A percentile compares a stretch with the other conserved stretches of the same genome.
These are phyloP conservation scores for Platycnemis pennipes DNA, from an alignment of 2,888 invertebrate species.

Conservation along the genomic window DNA sequence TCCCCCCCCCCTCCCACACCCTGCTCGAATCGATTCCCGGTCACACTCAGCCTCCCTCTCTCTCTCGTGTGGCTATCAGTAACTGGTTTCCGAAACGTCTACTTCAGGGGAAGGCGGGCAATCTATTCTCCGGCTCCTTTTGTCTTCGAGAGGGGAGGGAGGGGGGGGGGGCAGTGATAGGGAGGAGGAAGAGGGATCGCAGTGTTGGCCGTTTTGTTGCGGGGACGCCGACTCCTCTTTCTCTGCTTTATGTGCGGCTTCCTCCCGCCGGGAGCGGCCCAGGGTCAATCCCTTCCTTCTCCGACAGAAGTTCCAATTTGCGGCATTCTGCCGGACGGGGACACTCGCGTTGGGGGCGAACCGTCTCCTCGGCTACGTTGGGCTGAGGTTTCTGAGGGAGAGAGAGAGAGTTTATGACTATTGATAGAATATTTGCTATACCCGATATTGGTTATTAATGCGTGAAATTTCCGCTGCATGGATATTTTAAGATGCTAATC, in stretches of 20 bases:
- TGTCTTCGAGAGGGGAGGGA: not conserved
- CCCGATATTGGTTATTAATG: too few species aligned
- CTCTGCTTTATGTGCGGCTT: not conserved
- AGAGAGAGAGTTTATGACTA: too few species aligned
- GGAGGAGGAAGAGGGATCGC: not conserved
- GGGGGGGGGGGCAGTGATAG: not conserved
- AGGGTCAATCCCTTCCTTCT: too few species aligned
- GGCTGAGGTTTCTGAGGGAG: too few species aligned
- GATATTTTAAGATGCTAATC: too few species aligned
- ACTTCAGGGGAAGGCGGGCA: not conserved
- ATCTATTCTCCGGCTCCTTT: not conserved
- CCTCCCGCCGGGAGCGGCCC: too few species aligned
- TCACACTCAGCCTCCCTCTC: not conserved
- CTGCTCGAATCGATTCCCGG: not conserved
- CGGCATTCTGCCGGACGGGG: too few species aligned
- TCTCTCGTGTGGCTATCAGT: not conserved
- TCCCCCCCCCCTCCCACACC: not conserved
- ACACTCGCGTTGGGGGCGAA: too few species aligned
- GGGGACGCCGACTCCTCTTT: not conserved
- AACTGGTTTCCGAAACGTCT: conserved; percentile 13
- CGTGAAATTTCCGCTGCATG: too few species aligned
- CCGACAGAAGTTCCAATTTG: too few species aligned
- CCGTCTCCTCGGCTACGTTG: too few species aligned
- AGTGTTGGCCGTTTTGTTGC: not conserved
- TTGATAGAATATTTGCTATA: too few species aligned